Base-by-base conservation (phyloP, 2,888 invertebrate species). In the Latheticus oryzae region DNA sequence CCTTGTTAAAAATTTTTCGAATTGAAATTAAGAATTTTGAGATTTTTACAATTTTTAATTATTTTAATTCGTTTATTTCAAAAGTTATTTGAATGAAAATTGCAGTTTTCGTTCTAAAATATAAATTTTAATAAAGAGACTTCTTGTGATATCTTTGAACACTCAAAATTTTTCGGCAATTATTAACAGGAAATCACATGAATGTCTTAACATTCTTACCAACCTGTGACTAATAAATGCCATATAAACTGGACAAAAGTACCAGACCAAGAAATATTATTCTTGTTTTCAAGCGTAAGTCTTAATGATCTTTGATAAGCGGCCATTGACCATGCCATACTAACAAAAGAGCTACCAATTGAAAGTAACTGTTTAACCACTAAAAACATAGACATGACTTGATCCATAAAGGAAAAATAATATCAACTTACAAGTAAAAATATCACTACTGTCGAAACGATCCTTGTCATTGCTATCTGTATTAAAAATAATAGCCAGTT, bases 291-390 rank as follows among this genome's bases (percentile, higher is more conserved):
- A 71, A 91, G 87, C 5, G 90, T 87, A 71, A 90, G 87, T 43
- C 95, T 84, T 43, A 93, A 85, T 9, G 90, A 87, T 61, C 93
- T 85, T 78, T 93, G 90, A 78, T 95, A 96, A 4, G 91, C 88
- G 0, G 91, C 90, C 79, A 96, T 84, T 43, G 93, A 90, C 95
- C 95, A 95, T 0, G 93, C 90, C 85, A 95, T 87, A 61, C 93
- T 92, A n/a, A 89, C 80, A 60, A 95, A 84, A 0, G 94, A 94
- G 16, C 90, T 89, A 1, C 83, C 81, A 53, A 93, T 89, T 0
- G 93, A 91, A 13, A 87, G 79, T 28, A 85, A 76, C 78, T 92
- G 93, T 71, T 86, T 82, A 17, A 83, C 63, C 70, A 87, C 88
- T 79, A n/a, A n/a, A n/a, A n/a, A n/a, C 80, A 80, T 85, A 78